These are phyloP conservation scores for Noctua fimbriata DNA, from an alignment of 2,888 invertebrate genomes.

Conservation along the genomic window DNA sequence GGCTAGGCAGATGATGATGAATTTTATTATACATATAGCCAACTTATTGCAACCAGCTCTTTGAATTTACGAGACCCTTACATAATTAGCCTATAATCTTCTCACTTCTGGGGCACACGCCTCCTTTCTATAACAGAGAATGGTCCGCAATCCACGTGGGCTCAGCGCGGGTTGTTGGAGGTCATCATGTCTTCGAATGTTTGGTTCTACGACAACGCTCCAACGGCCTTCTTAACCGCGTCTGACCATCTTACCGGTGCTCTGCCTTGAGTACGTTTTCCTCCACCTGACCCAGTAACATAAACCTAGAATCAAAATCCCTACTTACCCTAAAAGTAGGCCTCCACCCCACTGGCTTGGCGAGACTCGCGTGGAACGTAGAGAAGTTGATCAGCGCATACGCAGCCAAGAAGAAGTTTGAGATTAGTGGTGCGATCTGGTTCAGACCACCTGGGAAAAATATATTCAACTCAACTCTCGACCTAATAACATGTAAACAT, in stretches of 20 bases:
- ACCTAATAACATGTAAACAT: not conserved
- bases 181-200: too few species aligned
- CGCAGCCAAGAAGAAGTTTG: constrained; percentile 98
- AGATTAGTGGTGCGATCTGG: constrained; percentile 97
- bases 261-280: not conserved
- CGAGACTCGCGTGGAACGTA: constrained; percentile 97
- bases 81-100: too few species aligned
- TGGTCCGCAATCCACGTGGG: too few species aligned
- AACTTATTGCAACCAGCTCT: too few species aligned
- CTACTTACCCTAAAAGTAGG: constrained; percentile 95
- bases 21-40: too few species aligned
- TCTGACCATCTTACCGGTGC: not conserved
- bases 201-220: not conserved
- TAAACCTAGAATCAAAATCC: not conserved
- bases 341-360: constrained; percentile 96
- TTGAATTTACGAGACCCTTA: too few species aligned
- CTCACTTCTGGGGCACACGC: too few species aligned
- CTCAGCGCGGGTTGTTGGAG: too few species aligned
- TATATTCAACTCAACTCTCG: not conserved
- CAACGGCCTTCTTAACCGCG: not conserved
- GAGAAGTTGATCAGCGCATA: constrained; percentile 98
- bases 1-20: too few species aligned
- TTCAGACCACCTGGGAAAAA: constrained; percentile 94
- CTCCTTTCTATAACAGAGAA: too few species aligned
- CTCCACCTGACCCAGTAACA: not conserved